Conservation (phyloP, 1,140 invertebrate species). For the Manduca sexta region DNA sequence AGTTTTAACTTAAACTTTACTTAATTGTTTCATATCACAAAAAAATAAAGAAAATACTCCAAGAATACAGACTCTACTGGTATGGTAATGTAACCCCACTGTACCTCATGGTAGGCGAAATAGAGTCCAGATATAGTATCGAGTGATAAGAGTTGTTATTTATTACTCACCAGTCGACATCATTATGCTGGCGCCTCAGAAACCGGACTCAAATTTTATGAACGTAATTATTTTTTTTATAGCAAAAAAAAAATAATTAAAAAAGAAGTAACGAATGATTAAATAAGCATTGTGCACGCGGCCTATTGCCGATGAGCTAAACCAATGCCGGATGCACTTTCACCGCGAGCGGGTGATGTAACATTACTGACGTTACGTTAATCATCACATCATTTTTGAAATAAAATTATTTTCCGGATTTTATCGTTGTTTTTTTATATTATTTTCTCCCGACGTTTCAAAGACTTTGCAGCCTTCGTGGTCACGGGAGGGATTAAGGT, state of each 20-base stretch:
- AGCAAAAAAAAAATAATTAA: not conserved
- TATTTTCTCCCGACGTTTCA: too few relatives aligned
- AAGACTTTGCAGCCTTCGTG: too few relatives aligned
- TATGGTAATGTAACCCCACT: too few relatives aligned
- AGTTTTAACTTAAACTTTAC: too few relatives aligned
- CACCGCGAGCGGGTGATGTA: constrained; percentile 8
- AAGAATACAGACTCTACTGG: too few relatives aligned
- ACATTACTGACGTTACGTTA: constrained; percentile 5
- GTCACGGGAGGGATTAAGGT: too few relatives aligned
- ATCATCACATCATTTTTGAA: not conserved
- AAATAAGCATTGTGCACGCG: not conserved
- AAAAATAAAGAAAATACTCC: too few relatives aligned
- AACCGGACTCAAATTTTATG: not conserved
- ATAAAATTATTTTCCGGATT: too few relatives aligned
- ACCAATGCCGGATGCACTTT: constrained; percentile 19
- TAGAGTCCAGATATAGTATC: too few relatives aligned
- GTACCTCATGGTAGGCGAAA: too few relatives aligned
- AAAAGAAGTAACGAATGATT: not conserved
- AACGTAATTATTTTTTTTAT: not conserved
- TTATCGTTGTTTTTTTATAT: too few relatives aligned
- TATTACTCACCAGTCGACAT: not conserved
- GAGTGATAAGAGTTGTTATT: not conserved
- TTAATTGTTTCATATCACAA: too few relatives aligned
- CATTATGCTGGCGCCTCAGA: not conserved
- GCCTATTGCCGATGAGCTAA: not conserved